These are phyloP conservation scores for Bucco capensis DNA, from an alignment of 2,113 vertebrate genomes.

Conservation along the genomic window DNA sequence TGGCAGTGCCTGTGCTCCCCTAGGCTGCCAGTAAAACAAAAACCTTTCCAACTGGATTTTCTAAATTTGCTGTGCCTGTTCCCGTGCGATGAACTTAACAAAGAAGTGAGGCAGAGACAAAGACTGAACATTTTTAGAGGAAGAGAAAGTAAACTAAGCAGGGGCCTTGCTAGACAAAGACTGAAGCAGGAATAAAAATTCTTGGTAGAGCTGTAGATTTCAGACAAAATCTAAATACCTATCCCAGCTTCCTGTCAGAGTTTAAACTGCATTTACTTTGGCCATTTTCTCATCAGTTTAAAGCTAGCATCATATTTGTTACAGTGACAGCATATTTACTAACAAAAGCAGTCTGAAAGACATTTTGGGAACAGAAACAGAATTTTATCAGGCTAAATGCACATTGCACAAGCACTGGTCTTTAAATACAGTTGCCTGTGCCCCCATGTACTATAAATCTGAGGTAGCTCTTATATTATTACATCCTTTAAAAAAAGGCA, in stretches of 20 bases:
- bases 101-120: background rate
- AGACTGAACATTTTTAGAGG: background rate
- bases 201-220: background rate
- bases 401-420: background rate
- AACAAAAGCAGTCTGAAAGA: background rate
- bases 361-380: background rate
- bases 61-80: background rate
- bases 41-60: background rate
- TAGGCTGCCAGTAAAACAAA: background rate
- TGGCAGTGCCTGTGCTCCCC: background rate
- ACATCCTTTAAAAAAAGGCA: background rate
- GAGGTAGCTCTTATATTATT: background rate
- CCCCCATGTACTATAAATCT: background rate
- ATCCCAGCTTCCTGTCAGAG: background rate
- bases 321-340: background rate
- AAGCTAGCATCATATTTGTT: background rate
- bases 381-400: background rate
- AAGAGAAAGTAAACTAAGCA: slow-evolving; percentile 2
- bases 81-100: background rate
- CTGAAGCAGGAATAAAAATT: background rate
- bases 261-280: background rate
- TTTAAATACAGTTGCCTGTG: background rate
- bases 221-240: background rate
- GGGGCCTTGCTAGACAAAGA: background rate
- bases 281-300: background rate